Base-by-base conservation (phyloP, 1,140 invertebrate genomes). In the Zaprionus camerounensis region DNA sequence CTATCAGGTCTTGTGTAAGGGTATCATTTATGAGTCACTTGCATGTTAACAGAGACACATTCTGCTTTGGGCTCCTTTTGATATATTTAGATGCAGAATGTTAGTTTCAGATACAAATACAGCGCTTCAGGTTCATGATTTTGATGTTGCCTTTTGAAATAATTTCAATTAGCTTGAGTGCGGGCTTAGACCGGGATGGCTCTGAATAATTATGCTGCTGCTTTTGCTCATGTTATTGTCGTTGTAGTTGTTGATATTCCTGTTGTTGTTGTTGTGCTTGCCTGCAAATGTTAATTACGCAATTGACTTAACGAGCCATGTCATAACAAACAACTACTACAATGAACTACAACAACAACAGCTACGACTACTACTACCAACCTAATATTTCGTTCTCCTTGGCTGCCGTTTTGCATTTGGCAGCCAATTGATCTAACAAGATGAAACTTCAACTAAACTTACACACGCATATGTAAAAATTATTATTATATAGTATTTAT, bases 241-340 rank as follows among this genome's bases (percentile, higher is more conserved):
- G n/a, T 49, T 20, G 5, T 6, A 15, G 38, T 49, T n/a, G 6
- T n/a, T 6, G 9, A 51, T 24, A 17, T 46, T 38, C 17, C 20
- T 22, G 20, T 67, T 22, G 13, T 13, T 49, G 63, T 24, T 55
- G 49, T 62, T 49, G 28, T 59, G 38, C 58, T 59, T 72, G 72
- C 68, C 57, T 58, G 22, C 70, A 81, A 74, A 83, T 88, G 84
- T 83, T 88, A 87, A 88, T 87, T 84, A 88, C 78, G 84, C 81
- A 81, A 88, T 87, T 84, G 81, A 88, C 78, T 88, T 84, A 86
- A 87, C 84, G 71, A 71, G 72, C 65, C 67, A 69, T 58, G 24
- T 34, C 62, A 72, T 55, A 66, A 70, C 57, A 74, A 38, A 46
- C 72, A 76, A 57, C 63, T 44, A 49, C 17, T 20, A 22, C 38